Percentiles rank a stretch among this genome's conserved stretches.
Conservation (phyloP, 2,113 vertebrate genomes). For the Elachura formosa region DNA sequence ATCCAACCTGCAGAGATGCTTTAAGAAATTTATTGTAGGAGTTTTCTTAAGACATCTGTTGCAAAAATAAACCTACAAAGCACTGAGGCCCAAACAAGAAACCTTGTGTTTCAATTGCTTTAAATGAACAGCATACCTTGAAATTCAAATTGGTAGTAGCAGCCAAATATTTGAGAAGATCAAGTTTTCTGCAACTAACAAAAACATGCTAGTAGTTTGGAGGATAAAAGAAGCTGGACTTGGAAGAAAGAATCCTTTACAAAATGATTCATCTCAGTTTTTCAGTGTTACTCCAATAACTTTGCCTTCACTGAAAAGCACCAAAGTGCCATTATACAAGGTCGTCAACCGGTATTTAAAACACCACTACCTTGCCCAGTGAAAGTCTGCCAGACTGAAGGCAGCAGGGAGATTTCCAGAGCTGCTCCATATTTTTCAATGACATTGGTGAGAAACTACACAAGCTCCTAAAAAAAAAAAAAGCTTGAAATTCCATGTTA, state of each 20-base stretch:
- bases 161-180: not conserved
- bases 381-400: not conserved
- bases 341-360: not conserved
- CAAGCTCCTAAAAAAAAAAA: not conserved
- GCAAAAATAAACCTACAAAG: not conserved
- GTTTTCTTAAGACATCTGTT: not conserved
- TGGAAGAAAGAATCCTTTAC: not conserved
- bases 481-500: not conserved
- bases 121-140: not conserved
- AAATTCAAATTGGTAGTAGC: not conserved
- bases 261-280: not conserved
- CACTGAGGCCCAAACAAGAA: not conserved
- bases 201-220: not conserved
- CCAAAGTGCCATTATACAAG: not conserved
- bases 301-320: not conserved
- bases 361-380: not conserved
- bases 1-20: not conserved
- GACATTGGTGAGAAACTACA: not conserved
- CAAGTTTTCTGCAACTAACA: not conserved
- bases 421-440: not conserved
- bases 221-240: not conserved
- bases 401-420: not conserved
- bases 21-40: not conserved
- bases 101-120: not conserved
- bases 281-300: not conserved